Base-by-base conservation (phyloP, 2,113 vertebrate genomes). In the Amazona guildingii region DNA sequence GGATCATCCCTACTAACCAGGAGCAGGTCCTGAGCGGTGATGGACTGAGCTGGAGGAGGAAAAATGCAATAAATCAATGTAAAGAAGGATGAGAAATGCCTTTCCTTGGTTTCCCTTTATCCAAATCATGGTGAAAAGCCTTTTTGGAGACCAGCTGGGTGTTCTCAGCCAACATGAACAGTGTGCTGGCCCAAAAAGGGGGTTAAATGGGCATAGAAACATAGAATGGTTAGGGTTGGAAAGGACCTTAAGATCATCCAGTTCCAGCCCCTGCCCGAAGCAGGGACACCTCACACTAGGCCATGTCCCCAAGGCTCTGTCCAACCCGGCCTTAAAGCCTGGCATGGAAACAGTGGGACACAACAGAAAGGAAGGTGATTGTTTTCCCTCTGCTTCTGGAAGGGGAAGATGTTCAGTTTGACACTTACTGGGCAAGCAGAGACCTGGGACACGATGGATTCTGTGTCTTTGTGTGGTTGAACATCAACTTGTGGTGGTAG, bases 1-100 rank as follows among this genome's bases (percentile, higher is more conserved):
- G 37, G 97, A 97, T 35, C 97, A 99, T 57, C 85, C n/a, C 16
- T 98, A 99, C 94, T 99, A 95, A 98, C 2, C n/a, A 1, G 49
- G 24, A 39, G 1, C 3, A 0, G 15, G 12, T 10, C 55, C 24
- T 1, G 8, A 46, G 25, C 1, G 3, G 15, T 3, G 7, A 51
- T 14, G 27, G 2, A 54, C 33, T 9, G 13, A 18, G 69, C 81
- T 51, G 69, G 0, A 44, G 29, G 4, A 4, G 4, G 16, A 11
- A 4, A 4, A 13, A 72, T 0, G 6, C 24, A 39, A 31, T 15
- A 21, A 96, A 97, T 62, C 68, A 75, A 61, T 0, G 9, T 4
- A 4, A 15, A 14, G 46, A 24, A 87, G 62, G 49, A 61, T 15
- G 25, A 75, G 13, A 46, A 90, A 13, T 15, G 18, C 2, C 0